Percentiles rank a stretch among this genome's conserved stretches.
Evolutionary conservation across 2,113 vertebrate species (phyloP).

Genomic region (Rostratula benghalensis): DNA sequence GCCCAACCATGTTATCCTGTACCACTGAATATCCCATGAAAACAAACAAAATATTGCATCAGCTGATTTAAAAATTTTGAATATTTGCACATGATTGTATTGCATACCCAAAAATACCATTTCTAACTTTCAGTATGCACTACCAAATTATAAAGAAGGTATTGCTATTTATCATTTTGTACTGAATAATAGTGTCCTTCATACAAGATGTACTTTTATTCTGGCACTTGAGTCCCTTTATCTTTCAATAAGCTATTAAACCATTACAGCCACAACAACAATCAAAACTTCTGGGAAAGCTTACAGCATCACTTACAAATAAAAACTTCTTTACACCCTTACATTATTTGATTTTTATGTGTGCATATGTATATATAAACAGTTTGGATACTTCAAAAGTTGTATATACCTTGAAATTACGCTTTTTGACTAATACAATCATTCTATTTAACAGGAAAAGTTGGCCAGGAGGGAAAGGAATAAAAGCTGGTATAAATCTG

Average conservation of each 20-base stretch:
- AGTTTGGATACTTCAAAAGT: background rate
- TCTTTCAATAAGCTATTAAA: background rate
- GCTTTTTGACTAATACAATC: background rate
- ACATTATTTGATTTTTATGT: background rate
- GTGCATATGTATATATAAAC: background rate
- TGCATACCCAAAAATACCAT: background rate
- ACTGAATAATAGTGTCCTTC: background rate
- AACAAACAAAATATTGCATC: background rate
- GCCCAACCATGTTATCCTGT: rapidly evolving
- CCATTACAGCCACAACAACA: background rate
- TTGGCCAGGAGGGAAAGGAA: background rate
- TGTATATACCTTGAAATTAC: background rate
- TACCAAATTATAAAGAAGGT: background rate
- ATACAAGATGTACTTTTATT: background rate
- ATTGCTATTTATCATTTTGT: background rate
- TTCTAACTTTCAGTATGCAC: background rate
- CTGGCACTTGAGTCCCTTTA: background rate
- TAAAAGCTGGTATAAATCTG: background rate
- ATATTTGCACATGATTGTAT: background rate
- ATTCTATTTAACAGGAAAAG: background rate
- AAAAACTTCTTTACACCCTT: background rate
- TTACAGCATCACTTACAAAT: background rate
- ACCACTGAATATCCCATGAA: background rate
- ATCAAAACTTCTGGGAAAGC: background rate
- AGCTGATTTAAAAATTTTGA: background rate